Conservation (phyloP, 2,797 vertebrate genomes). For the Oreonectes daqikongensis region DNA sequence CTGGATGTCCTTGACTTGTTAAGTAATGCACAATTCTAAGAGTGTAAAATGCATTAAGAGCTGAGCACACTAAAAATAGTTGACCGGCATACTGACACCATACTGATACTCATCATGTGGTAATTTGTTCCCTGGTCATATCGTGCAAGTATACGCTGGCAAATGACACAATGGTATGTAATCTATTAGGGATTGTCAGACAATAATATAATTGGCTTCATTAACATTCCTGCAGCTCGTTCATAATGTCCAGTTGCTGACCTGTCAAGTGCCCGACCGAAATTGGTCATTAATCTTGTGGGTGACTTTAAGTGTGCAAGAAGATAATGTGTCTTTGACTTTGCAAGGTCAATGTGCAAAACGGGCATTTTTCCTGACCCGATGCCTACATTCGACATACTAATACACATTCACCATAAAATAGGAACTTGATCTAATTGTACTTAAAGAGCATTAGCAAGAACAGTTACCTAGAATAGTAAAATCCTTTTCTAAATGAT, state of each 20-base stretch:
- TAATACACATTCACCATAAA: too few species aligned
- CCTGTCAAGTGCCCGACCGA: background rate
- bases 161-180: slow-evolving; percentile 18
- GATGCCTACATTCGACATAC: background rate
- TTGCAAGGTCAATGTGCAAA: slow-evolving; percentile 16
- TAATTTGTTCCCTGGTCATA: slow-evolving; percentile 21
- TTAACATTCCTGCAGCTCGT: slow-evolving; percentile 23
- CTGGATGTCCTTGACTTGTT: slow-evolving; percentile 5
- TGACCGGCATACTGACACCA: background rate
- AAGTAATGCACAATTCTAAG: slow-evolving; percentile 25
- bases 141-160: background rate
- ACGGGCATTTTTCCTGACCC: slow-evolving; percentile 29
- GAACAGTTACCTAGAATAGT: too few species aligned
- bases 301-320: slow-evolving; percentile 4
- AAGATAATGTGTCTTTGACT: slow-evolving; percentile 33
- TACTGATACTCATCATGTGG: background rate
- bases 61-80: slow-evolving; percentile 25
- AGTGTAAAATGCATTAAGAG: slow-evolving; percentile 10
- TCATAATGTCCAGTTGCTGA: slow-evolving; percentile 38
- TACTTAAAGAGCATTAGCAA: too few species aligned
- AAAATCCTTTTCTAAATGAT: background rate
- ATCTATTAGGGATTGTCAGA: slow-evolving; percentile 27
- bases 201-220: slow-evolving; percentile 41
- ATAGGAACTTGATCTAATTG: too few species aligned
- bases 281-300: slow-evolving; percentile 41